Percentiles rank a stretch among this genome's conserved stretches.
Evolutionary conservation across 2,888 invertebrate species (phyloP).

Genomic region (Eupithecia abbreviata): DNA sequence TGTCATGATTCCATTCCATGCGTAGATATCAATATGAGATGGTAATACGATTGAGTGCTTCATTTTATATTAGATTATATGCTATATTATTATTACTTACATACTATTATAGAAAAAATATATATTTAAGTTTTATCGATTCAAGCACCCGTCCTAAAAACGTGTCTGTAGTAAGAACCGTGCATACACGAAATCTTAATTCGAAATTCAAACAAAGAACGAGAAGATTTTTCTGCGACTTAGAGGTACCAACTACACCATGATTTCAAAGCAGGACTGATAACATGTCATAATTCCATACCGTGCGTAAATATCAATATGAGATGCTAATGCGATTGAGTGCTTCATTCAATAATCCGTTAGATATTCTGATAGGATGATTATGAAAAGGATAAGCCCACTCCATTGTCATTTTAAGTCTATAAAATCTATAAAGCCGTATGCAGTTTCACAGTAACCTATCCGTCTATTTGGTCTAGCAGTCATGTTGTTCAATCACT

Average conservation of each 20-base stretch:
- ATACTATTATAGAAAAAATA: neutral
- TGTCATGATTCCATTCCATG: too few relatives aligned
- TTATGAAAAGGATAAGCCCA: conserved; percentile 65
- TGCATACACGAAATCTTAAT: neutral
- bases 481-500: too few relatives aligned
- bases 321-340: conserved; percentile 50
- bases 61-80: too few relatives aligned
- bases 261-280: neutral
- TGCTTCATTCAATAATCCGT: conserved; percentile 36
- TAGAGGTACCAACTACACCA: neutral
- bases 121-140: neutral
- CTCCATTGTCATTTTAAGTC: conserved; percentile 54
- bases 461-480: too few relatives aligned
- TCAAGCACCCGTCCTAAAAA: neutral
- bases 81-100: too few relatives aligned
- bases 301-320: conserved; percentile 36
- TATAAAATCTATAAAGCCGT: conserved; percentile 48
- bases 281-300: conserved; percentile 23
- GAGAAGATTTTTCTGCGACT: neutral
- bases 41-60: too few relatives aligned
- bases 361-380: conserved; percentile 45
- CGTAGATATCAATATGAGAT: too few relatives aligned
- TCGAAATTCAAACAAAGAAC: conserved; percentile 1
- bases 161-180: neutral
- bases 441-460: conserved; percentile 47